Evolutionary conservation across 2,888 invertebrate species (phyloP).

Genomic region (Dromius quadrimaculatus): DNA sequence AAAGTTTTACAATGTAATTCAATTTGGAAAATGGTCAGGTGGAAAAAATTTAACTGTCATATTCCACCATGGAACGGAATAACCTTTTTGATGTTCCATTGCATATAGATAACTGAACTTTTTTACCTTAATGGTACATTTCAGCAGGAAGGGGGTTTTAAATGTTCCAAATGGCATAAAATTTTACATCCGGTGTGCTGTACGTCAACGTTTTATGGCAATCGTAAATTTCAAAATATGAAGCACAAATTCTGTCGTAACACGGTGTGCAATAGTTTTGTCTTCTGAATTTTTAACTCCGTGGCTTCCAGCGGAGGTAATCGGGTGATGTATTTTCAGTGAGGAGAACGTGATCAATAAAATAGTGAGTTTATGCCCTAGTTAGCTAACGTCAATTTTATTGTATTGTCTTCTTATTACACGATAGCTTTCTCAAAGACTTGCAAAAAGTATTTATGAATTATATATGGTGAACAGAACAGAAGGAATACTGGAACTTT

Average conservation of each 20-base stretch:
- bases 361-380: slow-evolving; percentile 8
- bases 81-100: slow-evolving; percentile 23
- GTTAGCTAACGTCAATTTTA: background rate
- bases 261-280: slow-evolving; percentile 39
- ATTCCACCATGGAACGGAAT: slow-evolving; percentile 12
- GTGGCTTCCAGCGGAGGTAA: slow-evolving; percentile 2
- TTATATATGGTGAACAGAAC: too few relatives aligned
- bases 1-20: slow-evolving; percentile 36
- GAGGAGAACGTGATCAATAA: slow-evolving; percentile 9
- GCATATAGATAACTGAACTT: slow-evolving; percentile 34
- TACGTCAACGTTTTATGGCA: slow-evolving; percentile 46
- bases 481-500: too few relatives aligned
- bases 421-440: too few relatives aligned
- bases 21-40: slow-evolving; percentile 36
- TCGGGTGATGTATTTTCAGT: slow-evolving; percentile 10
- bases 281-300: slow-evolving; percentile 39
- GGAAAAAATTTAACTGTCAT: slow-evolving; percentile 3
- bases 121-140: slow-evolving; percentile 15
- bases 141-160: slow-evolving; percentile 44
- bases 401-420: slow-evolving; percentile 6
- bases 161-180: slow-evolving; percentile 49
- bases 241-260: slow-evolving; percentile 47
- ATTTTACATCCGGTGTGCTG: slow-evolving; percentile 45
- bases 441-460: too few relatives aligned
- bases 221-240: slow-evolving; percentile 50